Evolutionary conservation across 2,888 invertebrate genomes (phyloP), one percentile per base, ranked within the genome.

Genomic region (Machimus rusticus): DNA sequence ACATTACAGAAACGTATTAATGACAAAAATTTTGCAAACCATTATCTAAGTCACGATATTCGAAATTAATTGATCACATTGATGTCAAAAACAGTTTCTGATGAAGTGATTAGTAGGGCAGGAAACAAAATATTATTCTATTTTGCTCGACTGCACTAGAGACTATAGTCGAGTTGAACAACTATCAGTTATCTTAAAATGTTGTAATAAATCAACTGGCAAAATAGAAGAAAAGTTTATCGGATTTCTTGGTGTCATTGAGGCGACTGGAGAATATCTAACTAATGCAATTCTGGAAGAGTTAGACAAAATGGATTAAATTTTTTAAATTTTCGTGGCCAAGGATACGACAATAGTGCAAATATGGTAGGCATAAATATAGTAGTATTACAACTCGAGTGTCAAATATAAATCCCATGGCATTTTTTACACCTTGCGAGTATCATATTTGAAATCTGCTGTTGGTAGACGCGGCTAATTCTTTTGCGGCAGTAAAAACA

Each of bases 61-160:
- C 43, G 12, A 39, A 39, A 39, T 39, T 39, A 31, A 31, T 31
- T 31, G 5, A 39, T 77, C n/a, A 77, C 77, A 43, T 77, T 77
- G 39, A 77, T 77, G 77, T 77, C 77, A 77, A 43, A 77, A 77
- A 77, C 37, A 77, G 77, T 39, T 37, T 5, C 12, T 2, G 76
- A 77, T 39, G 77, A 77, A 37, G 34, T 39, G 37, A 77, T 37
- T 43, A 43, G 77, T 31, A 77, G 43, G 43, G 77, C 43, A 43
- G 43, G 77, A 77, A n/a, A 43, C 77, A 77, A 77, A 77, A 77
- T 77, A 77, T 77, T 77, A 77, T 16, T 77, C 43, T 3, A 39
- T 77, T 77, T 77, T 31, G 3, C 31, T 31, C 43, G 39, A 77
- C 43, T 77, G 77, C 9, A 77, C 77, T 43, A 77, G 77, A 77